phyloP scores from a whole-genome alignment of 2,113 vertebrate species.

The Gobiocypris rarus region DNA sequence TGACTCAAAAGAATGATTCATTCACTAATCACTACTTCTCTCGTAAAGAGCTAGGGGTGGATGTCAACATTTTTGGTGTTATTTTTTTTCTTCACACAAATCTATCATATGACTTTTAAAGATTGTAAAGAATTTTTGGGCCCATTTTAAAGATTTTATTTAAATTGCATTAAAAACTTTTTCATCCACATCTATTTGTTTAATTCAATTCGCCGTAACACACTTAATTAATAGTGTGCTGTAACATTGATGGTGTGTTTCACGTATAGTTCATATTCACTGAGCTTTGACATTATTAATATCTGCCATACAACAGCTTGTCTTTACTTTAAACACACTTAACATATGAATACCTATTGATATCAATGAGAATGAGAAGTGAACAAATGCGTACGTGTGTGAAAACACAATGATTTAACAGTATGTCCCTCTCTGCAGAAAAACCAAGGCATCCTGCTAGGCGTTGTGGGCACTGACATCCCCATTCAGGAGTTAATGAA shows the following conservation, averaged over 20 bases:
- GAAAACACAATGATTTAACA: neutral
- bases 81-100: too few relatives aligned
- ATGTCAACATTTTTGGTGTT: too few relatives aligned
- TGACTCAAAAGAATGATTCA: neutral
- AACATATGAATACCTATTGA: too few relatives aligned
- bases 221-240: neutral
- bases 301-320: neutral
- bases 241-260: neutral
- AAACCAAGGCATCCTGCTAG: slow-evolving; percentile 95
- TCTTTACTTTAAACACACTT: too few relatives aligned
- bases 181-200: neutral
- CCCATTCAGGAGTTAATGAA: slow-evolving; percentile 97
- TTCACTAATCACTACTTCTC: too few relatives aligned
- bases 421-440: slow-evolving; percentile 76
- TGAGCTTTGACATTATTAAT: neutral
- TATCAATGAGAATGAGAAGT: too few relatives aligned
- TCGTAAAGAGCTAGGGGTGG: too few relatives aligned
- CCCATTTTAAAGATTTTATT: too few relatives aligned
- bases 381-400: neutral
- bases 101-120: too few relatives aligned
- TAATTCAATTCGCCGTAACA: neutral
- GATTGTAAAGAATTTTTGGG: too few relatives aligned
- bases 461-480: slow-evolving; percentile 98
- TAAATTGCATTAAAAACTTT: neutral
- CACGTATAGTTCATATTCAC: neutral